Conservation (phyloP, 2,888 invertebrate genomes). For the Cantharis lateralis region DNA sequence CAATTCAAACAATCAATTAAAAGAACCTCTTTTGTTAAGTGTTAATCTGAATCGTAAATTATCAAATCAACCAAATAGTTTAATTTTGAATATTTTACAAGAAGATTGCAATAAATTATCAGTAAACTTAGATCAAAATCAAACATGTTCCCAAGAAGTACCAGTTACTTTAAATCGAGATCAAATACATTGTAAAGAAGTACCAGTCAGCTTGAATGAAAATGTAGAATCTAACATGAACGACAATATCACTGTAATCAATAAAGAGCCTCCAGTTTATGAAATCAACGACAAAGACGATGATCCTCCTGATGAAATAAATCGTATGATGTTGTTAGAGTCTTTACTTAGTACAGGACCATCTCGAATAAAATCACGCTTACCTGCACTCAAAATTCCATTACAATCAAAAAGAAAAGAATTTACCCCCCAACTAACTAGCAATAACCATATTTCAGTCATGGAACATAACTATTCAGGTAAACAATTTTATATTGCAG, state of each 20-base stretch:
- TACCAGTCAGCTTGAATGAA: not conserved
- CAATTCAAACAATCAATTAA: not conserved
- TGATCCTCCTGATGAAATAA: not conserved
- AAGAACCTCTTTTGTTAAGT: not conserved
- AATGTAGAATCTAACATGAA: not conserved
- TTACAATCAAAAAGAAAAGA: no score
- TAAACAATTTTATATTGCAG: not conserved
- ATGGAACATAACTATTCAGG: not conserved
- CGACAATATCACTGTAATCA: not conserved
- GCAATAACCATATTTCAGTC: not conserved
- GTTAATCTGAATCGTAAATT: not conserved
- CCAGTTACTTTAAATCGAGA: not conserved
- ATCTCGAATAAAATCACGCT: not conserved
- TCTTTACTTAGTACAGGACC: not conserved
- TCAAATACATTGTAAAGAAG: not conserved
- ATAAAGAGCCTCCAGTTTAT: not conserved
- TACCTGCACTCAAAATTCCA: not conserved
- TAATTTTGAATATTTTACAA: not conserved
- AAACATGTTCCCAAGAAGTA: not conserved
- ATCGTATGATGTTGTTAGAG: not conserved
- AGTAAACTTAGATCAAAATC: not conserved
- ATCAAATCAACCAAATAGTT: not conserved
- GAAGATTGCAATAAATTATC: not conserved
- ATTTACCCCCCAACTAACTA: not conserved
- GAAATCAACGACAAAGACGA: not conserved